These are phyloP conservation scores for Dendrocincla fuliginosa DNA, from an alignment of 2,797 vertebrate genomes.

Conservation along the genomic window DNA sequence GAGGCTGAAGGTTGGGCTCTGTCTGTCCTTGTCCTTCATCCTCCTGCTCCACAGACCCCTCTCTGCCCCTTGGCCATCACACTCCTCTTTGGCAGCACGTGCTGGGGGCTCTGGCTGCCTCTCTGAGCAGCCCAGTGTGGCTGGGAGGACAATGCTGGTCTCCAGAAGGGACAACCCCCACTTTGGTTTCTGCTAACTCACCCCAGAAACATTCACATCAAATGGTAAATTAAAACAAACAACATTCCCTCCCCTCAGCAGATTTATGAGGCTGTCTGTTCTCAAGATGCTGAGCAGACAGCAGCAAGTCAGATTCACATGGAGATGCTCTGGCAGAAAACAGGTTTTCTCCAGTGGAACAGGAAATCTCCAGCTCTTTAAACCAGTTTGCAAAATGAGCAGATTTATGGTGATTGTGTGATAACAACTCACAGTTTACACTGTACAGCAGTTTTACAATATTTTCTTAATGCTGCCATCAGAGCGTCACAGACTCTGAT, in stretches of 20 bases:
- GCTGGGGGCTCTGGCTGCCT: slow-evolving; percentile 15
- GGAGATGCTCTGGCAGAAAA: neutral
- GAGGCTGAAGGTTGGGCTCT: neutral
- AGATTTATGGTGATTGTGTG: neutral
- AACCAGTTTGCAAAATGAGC: neutral
- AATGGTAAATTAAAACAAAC: neutral
- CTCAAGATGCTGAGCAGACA: slow-evolving; percentile 15
- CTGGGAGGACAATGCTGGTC: neutral
- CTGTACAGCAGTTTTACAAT: neutral
- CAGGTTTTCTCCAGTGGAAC: neutral
- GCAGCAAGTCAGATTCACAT: neutral
- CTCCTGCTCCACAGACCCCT: neutral
- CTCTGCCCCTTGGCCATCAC: neutral
- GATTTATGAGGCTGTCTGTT: slow-evolving; percentile 37
- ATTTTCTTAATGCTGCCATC: neutral
- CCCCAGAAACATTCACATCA: neutral
- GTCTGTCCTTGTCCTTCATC: neutral
- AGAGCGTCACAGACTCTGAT: neutral
- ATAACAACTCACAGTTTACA: neutral
- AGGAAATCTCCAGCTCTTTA: neutral
- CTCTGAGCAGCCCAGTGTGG: neutral
- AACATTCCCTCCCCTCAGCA: neutral
- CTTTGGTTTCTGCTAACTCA: neutral
- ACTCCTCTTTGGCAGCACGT: neutral
- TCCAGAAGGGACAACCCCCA: neutral